phyloP scores from a whole-genome alignment of 2,113 vertebrate species.

The Dasypus novemcinctus region DNA sequence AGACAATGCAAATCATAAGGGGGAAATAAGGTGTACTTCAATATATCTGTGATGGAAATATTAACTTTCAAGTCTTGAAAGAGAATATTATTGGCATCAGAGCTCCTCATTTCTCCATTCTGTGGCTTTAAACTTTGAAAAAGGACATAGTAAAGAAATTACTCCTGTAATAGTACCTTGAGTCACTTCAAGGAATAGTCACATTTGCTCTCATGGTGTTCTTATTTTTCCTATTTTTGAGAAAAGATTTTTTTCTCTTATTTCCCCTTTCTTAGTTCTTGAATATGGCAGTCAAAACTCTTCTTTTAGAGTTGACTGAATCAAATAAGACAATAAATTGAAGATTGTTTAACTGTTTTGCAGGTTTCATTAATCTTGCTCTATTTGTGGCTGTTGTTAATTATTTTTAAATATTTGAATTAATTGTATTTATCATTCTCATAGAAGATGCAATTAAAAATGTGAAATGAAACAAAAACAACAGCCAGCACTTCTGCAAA shows the following conservation, averaged over 20 bases:
- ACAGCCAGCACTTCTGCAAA: conserved; percentile 52
- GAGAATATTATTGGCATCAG: neutral
- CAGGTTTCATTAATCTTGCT: conserved; percentile 44
- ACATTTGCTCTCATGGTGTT: neutral
- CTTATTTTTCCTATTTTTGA: neutral
- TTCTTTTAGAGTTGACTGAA: conserved; percentile 31
- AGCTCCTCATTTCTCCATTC: neutral
- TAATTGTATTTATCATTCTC: conserved; percentile 61
- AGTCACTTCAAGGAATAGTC: neutral
- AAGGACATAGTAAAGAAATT: neutral
- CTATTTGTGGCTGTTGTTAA: conserved; percentile 53
- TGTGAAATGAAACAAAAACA: conserved; percentile 56
- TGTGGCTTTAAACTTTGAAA: neutral
- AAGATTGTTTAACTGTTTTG: conserved; percentile 45
- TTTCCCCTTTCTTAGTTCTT: neutral
- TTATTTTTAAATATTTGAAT: conserved; percentile 70
- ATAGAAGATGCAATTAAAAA: conserved; percentile 59
- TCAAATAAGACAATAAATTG: conserved; percentile 28
- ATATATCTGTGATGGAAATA: conserved; percentile 37
- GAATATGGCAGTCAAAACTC: neutral
- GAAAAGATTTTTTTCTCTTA: neutral
- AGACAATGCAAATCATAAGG: neutral
- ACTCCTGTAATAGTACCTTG: neutral
- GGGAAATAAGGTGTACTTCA: conserved; percentile 28
- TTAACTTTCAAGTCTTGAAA: neutral